Conservation (phyloP, 2,888 invertebrate genomes). For the Cepaea hortensis region DNA sequence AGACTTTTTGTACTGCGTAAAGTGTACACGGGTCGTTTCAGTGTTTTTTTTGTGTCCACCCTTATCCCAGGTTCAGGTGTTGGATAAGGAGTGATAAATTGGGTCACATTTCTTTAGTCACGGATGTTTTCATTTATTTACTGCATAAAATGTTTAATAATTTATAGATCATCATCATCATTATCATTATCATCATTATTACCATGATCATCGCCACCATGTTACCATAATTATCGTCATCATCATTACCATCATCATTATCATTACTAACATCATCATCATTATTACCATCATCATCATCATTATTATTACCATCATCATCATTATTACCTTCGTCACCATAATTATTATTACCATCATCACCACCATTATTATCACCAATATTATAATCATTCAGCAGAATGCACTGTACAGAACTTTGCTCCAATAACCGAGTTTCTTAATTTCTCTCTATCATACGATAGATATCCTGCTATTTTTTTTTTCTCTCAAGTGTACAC, state of each 20-base stretch:
- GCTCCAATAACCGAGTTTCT: no score
- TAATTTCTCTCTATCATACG: no score
- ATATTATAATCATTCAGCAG: neutral
- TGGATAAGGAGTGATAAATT: no score
- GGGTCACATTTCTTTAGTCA: neutral
- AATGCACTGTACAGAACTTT: no score
- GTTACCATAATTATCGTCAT: neutral
- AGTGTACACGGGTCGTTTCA: no score
- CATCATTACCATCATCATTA: no score
- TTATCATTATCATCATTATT: neutral
- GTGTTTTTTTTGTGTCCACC: no score
- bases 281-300: neutral
- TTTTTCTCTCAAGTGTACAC: no score
- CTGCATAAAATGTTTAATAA: neutral
- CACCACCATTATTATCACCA: neutral
- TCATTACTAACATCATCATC: no score
- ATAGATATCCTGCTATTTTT: no score
- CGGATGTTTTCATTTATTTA: neutral
- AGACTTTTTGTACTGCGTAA: no score
- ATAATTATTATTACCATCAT: neutral
- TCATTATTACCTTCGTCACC: neutral
- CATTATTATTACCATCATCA: neutral
- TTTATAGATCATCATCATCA: neutral
- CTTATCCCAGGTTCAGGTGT: no score
- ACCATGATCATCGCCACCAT: neutral